Base-by-base conservation (phyloP, 2,888 invertebrate genomes). In the Agriopis leucophaearia region DNA sequence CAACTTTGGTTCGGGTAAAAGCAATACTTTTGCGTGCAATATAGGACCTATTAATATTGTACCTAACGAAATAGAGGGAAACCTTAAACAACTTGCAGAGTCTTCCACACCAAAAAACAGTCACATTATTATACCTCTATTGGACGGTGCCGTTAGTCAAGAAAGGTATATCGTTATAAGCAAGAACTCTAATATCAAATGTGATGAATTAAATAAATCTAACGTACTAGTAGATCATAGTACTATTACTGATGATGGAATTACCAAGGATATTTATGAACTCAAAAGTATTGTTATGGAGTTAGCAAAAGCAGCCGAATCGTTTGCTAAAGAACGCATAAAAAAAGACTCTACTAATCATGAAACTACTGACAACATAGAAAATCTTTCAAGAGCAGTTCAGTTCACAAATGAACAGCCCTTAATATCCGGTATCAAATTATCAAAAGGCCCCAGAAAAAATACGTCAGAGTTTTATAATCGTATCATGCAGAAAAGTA, bases 141-240 rank as follows among this genome's bases (percentile, higher is more conserved):
- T 90, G 45, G 90, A 91, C 70, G 81, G 84, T 15, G 81, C 89
- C 48, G 73, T 74, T 2, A 90, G 87, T 70, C 83, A 89, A 75
- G 69, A 77, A 10, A 86, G 87, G 74, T 86, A 85, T 71, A 81
- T 88, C 27, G 78, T 83, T 13, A 80, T 73, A 52, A 77, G 70
- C 72, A 78, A 77, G 18, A 78, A 70, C 54, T 77, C 78, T 15
- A 75, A 56, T 47, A 70, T 76, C 47, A 76, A 80, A 52, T 69
- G 69, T 44, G 62, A 72, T 38, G 56, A 72, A 61, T 18, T 64
- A 27, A 69, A 70, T 65, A 51, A 10, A 55, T 16, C 62, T 68
- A 27, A 54, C 64, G 42, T n/a, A 55, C 42, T 44, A 18, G 61
- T 59, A 8, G 77, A 79, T 59, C 74, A 60, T 51, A 68, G 76